Evolutionary conservation across 2,113 vertebrate genomes (phyloP), one percentile per base, ranked within the genome.

Genomic region (Mus musculus): DNA sequence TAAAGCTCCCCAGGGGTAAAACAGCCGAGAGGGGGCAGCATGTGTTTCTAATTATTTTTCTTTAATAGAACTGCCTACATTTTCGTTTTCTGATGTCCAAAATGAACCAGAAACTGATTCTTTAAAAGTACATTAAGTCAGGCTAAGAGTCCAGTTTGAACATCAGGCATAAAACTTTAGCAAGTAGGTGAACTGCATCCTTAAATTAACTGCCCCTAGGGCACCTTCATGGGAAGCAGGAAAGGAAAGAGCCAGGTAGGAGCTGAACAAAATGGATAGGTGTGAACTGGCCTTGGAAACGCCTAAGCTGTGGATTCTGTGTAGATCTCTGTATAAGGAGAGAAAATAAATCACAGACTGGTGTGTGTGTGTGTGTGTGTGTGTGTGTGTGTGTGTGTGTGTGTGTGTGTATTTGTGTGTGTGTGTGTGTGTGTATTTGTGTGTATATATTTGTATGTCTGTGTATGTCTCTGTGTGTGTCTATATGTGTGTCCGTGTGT

Each of bases 131-230:
- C 52, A 78, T 91, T 88, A 73, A 73, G 86, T 72, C 72, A 88
- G 59, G 49, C 49, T 20, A n/a, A 94, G 86, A 87, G 17, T 85
- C 81, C 71, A 93, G 42, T 24, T 77, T 94, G 72, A 86, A 63
- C 30, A 90, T 90, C 33, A 63, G 30, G 30, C 54, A 75, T 91
- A 81, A 95, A 94, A 89, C 77, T 33, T 56, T 49, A 92, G 49
- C 36, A 89, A 6, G 6, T 49, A 71, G 69, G 63, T 80, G 42
- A 91, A 59, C 82, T 90, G 84, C 72, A 87, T 36, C 67, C 78
- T 78, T 94, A 87, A 96, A 86, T 96, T 95, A 92, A 95, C 75
- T 93, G 91, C 92, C 67, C 75, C 24, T 80, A 9, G 33, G 52
- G 42, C 59, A 92, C 76, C 73, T 84, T 75, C 46, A 56, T 56